Conservation (phyloP, 2,113 vertebrate genomes). For the Oxygymnocypris stewartii region DNA sequence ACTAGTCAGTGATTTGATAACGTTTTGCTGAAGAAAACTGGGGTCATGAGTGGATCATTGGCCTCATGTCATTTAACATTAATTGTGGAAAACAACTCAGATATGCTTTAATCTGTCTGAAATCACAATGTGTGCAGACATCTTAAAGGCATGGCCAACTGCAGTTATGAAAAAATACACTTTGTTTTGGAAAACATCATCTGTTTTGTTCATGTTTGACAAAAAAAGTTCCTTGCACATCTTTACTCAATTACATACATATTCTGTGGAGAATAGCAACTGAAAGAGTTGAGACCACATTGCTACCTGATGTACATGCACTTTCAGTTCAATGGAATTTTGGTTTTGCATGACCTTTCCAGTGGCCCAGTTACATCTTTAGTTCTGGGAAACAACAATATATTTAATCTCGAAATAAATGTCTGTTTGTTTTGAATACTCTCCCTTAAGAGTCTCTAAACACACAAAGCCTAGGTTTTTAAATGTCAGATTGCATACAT, state of each 20-base stretch:
- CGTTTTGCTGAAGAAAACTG: neutral
- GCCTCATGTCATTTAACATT: neutral
- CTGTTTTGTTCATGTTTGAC: neutral
- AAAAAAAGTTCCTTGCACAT: neutral
- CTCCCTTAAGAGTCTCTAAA: constrained; percentile 49
- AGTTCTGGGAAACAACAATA: constrained; percentile 47
- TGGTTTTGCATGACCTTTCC: constrained; percentile 11
- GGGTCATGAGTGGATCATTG: neutral
- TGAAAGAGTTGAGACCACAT: neutral
- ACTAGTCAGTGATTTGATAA: neutral
- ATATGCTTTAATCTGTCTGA: constrained; percentile 7
- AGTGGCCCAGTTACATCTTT: constrained; percentile 21
- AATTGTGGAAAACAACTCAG: constrained; percentile 6
- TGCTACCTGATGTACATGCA: neutral
- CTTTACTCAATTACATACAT: neutral
- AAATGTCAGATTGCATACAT: constrained; percentile 23
- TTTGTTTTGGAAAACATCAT: constrained; percentile 19
- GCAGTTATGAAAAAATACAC: neutral
- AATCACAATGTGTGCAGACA: neutral
- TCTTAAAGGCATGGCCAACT: neutral
- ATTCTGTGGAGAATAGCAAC: neutral
- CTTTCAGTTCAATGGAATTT: neutral
- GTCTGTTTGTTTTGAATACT: constrained; percentile 37
- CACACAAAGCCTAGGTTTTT: constrained; percentile 12
- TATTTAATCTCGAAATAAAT: constrained; percentile 30